Evolutionary conservation across 2,888 invertebrate genomes (phyloP).

Genomic region (Agonopterix subpropinquella): DNA sequence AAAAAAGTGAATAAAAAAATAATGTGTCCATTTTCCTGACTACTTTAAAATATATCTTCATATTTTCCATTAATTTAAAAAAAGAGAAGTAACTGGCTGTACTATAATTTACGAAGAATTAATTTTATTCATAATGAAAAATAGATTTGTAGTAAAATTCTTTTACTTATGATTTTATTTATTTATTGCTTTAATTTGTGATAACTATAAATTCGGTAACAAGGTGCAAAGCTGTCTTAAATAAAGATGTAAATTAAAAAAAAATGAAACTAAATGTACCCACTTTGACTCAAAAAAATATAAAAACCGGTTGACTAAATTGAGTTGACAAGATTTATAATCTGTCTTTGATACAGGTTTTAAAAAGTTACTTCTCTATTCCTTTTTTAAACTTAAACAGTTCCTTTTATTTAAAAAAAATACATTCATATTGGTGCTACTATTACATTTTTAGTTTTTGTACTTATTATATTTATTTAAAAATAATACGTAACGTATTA

Average conservation of each 20-base stretch:
- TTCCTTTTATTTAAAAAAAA: conserved; percentile 23
- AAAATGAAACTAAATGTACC: background rate
- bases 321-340: conserved; percentile 2
- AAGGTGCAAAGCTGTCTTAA: too few relatives aligned
- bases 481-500: conserved; percentile 11
- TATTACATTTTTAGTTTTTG: conserved; percentile 14
- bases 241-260: background rate
- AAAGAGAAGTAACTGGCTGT: too few relatives aligned
- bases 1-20: conserved; percentile 14
- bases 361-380: conserved; percentile 2
- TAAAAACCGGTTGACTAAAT: conserved; percentile 2
- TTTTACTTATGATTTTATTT: too few relatives aligned
- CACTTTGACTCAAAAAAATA: background rate
- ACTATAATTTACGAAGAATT: too few relatives aligned
- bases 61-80: too few relatives aligned
- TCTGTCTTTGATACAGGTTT: background rate
- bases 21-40: too few relatives aligned
- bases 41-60: too few relatives aligned
- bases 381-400: conserved; percentile 5
- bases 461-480: conserved; percentile 5
- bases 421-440: conserved; percentile 62
- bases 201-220: too few relatives aligned
- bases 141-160: too few relatives aligned
- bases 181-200: too few relatives aligned
- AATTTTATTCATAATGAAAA: too few relatives aligned